Base-by-base conservation (phyloP, 2,888 invertebrate species). In the Antheraea yamamai region DNA sequence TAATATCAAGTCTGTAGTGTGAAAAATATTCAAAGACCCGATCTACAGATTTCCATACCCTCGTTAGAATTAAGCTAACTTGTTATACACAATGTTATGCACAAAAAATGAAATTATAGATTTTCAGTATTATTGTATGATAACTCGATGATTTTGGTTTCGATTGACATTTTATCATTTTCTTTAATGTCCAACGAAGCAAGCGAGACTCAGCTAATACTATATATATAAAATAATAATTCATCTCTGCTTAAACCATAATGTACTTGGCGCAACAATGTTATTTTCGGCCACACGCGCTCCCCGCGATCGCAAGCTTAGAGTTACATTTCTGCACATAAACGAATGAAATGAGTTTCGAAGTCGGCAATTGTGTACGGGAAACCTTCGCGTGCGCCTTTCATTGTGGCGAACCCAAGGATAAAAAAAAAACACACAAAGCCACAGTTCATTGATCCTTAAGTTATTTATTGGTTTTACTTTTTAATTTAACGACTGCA, bases 401-500 rank as follows among this genome's bases (percentile, higher is more conserved):
- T 35, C 70, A 70, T 70, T 70, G 70, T 70, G 64, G 35, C 39
- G 47, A 39, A 20, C 35, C 39, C 70, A 39, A 70, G 70, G 39
- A 18, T 70, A 70, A 70, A 26, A 74, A n/a, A 35, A 68, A 68
- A 72, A 35, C 39, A 71, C n/a, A 51, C 61, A 75, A 75, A 61
- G 58, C 26, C 35, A 16, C 30, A 35, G 51, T 61, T 26, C 72
- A n/a, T 72, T 47, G 55, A 61, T 71, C 61, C 51, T 26, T 66
- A 66, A 74, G 66, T 66, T 74, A 66, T 66, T 74, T 74, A 64
- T 66, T 26, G 52, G 55, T 74, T 72, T 58, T 47, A 71, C 35
- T 55, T 71, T 55, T 47, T 72, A 70, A 58, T 58, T 74, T 71
- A 55, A 74, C n/a, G 74, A 71, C 66, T 58, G 71, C 26, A 79